Percentiles rank a stretch among this genome's conserved stretches.
phyloP scores from a whole-genome alignment of 2,113 vertebrate genomes.

The Panthera tigris region DNA sequence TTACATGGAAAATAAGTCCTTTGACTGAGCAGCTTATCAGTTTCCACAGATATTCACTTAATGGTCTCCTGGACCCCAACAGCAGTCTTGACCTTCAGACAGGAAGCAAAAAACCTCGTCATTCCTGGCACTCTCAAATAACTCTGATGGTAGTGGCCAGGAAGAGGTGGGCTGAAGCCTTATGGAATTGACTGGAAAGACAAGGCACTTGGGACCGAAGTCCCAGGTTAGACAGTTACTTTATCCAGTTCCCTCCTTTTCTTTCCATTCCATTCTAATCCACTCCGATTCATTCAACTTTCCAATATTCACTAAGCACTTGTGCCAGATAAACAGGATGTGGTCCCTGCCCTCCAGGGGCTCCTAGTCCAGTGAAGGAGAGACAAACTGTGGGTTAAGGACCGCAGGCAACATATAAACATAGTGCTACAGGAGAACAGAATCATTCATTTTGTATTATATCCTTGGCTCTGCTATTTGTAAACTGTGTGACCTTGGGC shows the following conservation, averaged over 20 bases:
- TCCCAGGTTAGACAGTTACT: not conserved
- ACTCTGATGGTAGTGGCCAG: not conserved
- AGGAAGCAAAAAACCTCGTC: not conserved
- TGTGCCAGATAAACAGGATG: not conserved
- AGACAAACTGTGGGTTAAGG: not conserved
- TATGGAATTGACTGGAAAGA: conserved; percentile 36
- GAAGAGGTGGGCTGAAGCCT: not conserved
- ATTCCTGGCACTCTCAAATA: not conserved
- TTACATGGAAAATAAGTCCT: conserved; percentile 6
- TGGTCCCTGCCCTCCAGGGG: not conserved
- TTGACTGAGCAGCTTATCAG: not conserved
- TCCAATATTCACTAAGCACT: not conserved
- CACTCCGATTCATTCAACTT: not conserved
- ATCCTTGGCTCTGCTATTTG: not conserved
- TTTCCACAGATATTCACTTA: not conserved
- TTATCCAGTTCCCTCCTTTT: not conserved
- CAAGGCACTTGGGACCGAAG: not conserved
- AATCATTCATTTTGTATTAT: conserved; percentile 23
- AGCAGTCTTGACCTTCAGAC: conserved; percentile 34
- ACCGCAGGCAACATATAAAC: not conserved
- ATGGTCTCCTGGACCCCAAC: not conserved
- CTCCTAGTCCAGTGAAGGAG: not conserved
- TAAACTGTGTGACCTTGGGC: not conserved
- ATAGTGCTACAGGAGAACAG: not conserved
- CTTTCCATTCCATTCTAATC: not conserved